Evolutionary conservation across 1,140 invertebrate genomes (phyloP), one percentile per base, ranked within the genome.

Genomic region (Drosophila quadrilineata): DNA sequence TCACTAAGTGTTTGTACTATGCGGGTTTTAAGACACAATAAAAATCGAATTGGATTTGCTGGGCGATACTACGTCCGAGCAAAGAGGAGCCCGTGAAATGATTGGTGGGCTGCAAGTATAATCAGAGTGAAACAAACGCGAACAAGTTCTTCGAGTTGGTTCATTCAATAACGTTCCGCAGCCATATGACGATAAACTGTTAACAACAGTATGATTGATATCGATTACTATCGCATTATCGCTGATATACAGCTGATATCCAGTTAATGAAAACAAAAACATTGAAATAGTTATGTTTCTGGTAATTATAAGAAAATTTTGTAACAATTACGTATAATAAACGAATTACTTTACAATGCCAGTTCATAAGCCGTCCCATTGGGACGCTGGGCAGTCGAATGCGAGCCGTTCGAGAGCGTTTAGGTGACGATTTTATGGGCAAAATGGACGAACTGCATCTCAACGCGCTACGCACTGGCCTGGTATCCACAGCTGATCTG

Each of bases 1-100:
- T 82, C 79, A 77, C 69, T 35, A 54, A 52, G 56, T 56, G 63
- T 84, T 84, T 77, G 73, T 84, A 77, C 77, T 73, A 62, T 6
- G 14, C 26, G 45, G 53, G n/a, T n/a, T 24, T 29, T 26, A 2
- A 33, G 56, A 43, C 29, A 46, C 29, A 56, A 59, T 24, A 56
- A 46, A 48, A 33, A 48, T 21, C 16, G 17, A 49, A 41, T 53
- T 67, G 14, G 6, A 45, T 62, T 60, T 72, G 65, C 77, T 84
- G 77, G 77, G 36, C 79, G 77, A 64, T 84, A 84, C 77, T 84
- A 84, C 77, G 79, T 73, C 77, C 77, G 77, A 82, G 77, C 76
- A 79, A 62, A 67, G 33, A 46, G 63, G 41, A 73, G 36, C 24
- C 28, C 50, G 24, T 31, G 56, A 35, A 50, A 35, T 57, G 49